Evolutionary conservation across 2,888 invertebrate genomes (phyloP).

Genomic region (Agrochola litura): DNA sequence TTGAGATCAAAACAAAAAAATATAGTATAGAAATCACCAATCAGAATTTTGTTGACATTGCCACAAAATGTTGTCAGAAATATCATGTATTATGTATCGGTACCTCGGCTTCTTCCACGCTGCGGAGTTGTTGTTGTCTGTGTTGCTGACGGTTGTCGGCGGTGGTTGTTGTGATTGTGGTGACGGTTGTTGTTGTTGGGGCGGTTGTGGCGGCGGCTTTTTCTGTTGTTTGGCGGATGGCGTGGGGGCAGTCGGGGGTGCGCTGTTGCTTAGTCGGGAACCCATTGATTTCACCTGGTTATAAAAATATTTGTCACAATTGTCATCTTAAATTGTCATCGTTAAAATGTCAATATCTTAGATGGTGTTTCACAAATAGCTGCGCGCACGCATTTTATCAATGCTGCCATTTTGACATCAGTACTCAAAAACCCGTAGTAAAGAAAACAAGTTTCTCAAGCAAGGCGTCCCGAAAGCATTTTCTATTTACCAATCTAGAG

Average conservation of each 20-base stretch:
- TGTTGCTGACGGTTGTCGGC: slow-evolving; percentile 50
- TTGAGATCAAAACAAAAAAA: background rate
- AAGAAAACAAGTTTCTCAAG: background rate
- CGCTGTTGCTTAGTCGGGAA: slow-evolving; percentile 88
- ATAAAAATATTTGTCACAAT: background rate
- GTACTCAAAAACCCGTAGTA: background rate
- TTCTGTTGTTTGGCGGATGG: slow-evolving; percentile 58
- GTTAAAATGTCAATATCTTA: background rate
- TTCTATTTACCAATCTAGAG: too few relatives aligned
- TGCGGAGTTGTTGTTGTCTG: slow-evolving; percentile 81
- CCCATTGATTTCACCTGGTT: slow-evolving; percentile 90
- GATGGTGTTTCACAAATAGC: background rate
- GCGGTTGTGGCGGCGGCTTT: slow-evolving; percentile 69
- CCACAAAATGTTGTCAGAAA: background rate
- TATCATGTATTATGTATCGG: slow-evolving; percentile 41
- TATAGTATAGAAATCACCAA: background rate
- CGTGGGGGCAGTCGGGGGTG: slow-evolving; percentile 89
- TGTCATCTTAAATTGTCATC: background rate
- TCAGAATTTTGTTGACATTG: slow-evolving; percentile 25
- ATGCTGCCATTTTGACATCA: background rate
- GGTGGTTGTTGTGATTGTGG: slow-evolving; percentile 63
- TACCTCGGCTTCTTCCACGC: slow-evolving; percentile 89
- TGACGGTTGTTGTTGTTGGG: slow-evolving; percentile 48
- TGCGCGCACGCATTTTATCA: background rate
- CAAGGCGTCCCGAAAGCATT: too few relatives aligned